Evolutionary conservation across 2,888 invertebrate species (phyloP).

Genomic region (Rhodophaea formosa): DNA sequence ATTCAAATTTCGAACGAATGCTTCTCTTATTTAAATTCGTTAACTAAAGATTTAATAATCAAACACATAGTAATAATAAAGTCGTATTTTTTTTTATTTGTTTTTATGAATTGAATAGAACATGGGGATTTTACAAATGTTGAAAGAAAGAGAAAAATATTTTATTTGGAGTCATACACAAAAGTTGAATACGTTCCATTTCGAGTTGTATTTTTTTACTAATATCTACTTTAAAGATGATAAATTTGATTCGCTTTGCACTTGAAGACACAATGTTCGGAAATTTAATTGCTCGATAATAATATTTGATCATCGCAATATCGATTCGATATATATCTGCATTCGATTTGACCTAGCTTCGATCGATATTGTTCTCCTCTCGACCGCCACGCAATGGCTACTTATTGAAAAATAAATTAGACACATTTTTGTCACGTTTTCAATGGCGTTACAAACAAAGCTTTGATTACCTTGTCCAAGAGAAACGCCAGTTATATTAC

Average conservation of each 20-base stretch:
- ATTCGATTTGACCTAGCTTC: slow-evolving; percentile 14
- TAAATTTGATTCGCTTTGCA: background rate
- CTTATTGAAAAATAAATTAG: slow-evolving; percentile 17
- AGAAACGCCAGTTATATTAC: background rate
- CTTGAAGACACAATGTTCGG: background rate
- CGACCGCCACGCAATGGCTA: slow-evolving; percentile 9
- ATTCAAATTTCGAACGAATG: slow-evolving; percentile 64
- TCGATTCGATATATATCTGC: slow-evolving; percentile 4
- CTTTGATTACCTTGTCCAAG: slow-evolving; percentile 1
- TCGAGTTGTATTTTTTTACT: no score
- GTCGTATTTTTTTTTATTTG: no score
- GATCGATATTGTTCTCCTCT: slow-evolving; percentile 9
- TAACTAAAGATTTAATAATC: slow-evolving; percentile 31
- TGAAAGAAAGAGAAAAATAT: no score
- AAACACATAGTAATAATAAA: no score
- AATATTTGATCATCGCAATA: background rate
- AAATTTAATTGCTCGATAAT: background rate
- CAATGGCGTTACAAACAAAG: slow-evolving; percentile 9
- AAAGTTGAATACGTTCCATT: no score
- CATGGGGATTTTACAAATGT: no score
- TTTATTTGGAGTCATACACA: no score
- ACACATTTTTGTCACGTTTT: slow-evolving; percentile 15
- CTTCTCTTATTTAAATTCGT: slow-evolving; percentile 59
- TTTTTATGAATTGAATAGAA: no score
- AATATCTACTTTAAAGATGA: background rate